Percentiles rank a stretch among this genome's conserved stretches.
These are phyloP conservation scores for Oncorhynchus mykiss DNA, from an alignment of 2,113 vertebrate species.

Conservation along the genomic window DNA sequence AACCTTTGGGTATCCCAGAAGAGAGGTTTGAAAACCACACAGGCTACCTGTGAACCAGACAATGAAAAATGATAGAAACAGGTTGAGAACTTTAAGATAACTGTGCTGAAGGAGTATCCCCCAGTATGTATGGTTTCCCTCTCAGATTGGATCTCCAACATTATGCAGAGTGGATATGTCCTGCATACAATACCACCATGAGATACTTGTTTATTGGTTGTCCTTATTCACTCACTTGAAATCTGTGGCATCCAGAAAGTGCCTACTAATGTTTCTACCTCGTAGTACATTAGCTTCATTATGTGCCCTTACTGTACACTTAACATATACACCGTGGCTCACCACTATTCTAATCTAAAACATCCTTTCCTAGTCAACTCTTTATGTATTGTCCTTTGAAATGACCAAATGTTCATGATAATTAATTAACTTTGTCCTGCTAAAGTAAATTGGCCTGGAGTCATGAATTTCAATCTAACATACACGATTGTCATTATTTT, in stretches of 20 bases:
- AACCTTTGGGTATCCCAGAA: too few relatives aligned
- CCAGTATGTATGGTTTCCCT: background rate
- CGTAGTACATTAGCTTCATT: background rate
- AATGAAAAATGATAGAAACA: background rate
- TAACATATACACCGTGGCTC: background rate
- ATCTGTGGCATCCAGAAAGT: constrained; percentile 26
- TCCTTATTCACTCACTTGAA: constrained; percentile 29
- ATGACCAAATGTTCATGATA: too few relatives aligned
- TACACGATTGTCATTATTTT: constrained; percentile 6
- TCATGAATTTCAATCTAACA: background rate
- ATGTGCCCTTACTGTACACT: background rate
- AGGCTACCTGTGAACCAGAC: background rate
- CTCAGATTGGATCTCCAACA: background rate
- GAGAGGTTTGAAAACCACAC: too few relatives aligned
- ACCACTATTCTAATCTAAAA: too few relatives aligned
- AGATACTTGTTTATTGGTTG: constrained; percentile 40
- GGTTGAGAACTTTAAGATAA: too few relatives aligned
- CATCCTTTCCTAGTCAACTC: too few relatives aligned
- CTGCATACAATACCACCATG: constrained; percentile 33
- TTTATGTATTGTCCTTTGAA: too few relatives aligned
- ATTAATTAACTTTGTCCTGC: background rate
- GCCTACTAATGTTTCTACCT: background rate
- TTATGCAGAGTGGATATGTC: constrained; percentile 31
- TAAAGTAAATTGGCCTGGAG: background rate
- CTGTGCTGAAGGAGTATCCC: background rate